phyloP scores from a whole-genome alignment of 2,797 vertebrate genomes.

The Petrocephalus schoutedeni region DNA sequence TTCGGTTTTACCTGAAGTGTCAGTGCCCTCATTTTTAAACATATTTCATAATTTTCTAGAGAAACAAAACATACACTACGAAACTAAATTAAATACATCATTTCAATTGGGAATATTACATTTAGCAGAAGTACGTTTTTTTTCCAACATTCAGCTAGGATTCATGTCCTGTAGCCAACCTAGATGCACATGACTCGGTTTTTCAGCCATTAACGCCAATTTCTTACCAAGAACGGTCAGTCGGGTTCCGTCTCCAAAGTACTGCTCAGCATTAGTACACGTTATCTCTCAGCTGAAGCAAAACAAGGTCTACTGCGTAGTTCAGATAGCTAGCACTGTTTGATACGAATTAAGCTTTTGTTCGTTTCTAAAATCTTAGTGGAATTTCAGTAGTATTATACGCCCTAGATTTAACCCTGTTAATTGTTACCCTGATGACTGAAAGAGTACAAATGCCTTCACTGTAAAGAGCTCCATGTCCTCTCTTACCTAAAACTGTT shows the following conservation, averaged over 20 bases:
- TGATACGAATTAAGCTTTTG: neutral
- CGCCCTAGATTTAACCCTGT: neutral
- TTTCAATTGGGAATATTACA: neutral
- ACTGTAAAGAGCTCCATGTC: neutral
- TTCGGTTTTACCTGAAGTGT: neutral
- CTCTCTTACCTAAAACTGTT: constrained; percentile 24
- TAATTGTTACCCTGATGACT: neutral
- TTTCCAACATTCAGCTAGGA: neutral
- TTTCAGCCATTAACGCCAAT: neutral
- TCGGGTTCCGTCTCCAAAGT: constrained; percentile 23
- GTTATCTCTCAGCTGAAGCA: neutral
- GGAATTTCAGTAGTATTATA: neutral
- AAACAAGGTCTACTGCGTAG: neutral
- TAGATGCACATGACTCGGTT: neutral
- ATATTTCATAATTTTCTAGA: neutral
- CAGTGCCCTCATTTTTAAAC: neutral
- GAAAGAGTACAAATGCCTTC: neutral
- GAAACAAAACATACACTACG: neutral
- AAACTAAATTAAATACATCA: neutral
- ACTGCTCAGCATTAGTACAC: constrained; percentile 22
- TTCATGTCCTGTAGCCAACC: neutral
- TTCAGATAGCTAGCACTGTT: neutral
- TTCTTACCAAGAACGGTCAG: constrained; percentile 26
- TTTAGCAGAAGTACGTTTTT: neutral
- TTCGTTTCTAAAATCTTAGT: too few species aligned